Conservation (phyloP, 2,797 vertebrate genomes). For the Muscicapa comitata region DNA sequence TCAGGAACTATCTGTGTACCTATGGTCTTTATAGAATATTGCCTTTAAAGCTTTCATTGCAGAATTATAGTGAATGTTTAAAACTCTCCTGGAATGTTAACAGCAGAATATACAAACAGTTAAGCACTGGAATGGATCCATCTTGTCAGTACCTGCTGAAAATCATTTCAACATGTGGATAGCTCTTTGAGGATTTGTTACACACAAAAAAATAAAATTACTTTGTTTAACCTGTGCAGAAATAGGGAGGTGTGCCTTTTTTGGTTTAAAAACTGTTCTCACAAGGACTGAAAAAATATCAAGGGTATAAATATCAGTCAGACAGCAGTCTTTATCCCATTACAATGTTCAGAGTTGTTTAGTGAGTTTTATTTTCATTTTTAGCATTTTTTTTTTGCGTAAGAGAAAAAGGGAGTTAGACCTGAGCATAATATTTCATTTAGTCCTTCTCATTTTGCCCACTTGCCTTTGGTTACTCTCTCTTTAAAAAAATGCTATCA, state of each 20-base stretch:
- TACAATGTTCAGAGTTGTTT: background rate
- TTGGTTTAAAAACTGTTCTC: background rate
- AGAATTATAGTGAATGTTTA: background rate
- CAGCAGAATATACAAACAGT: background rate
- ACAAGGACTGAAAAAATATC: background rate
- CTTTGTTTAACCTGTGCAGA: background rate
- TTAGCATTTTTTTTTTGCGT: background rate
- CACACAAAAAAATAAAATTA: background rate
- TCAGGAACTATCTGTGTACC: background rate
- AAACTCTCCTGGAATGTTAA: background rate
- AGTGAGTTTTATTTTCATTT: background rate
- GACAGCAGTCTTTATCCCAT: background rate
- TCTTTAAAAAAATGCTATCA: conserved; percentile 60
- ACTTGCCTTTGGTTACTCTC: conserved; percentile 54
- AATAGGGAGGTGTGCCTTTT: background rate
- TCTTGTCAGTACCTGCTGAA: background rate
- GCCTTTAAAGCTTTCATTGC: background rate
- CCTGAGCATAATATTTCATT: background rate
- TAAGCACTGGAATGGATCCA: background rate
- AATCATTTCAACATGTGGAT: background rate
- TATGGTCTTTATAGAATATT: background rate
- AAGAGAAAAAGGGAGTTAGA: background rate
- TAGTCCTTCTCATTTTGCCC: conserved; percentile 16
- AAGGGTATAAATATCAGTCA: background rate
- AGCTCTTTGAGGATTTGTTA: background rate